Percentiles rank a stretch among this genome's conserved stretches.
These are phyloP conservation scores for Venusia cambrica DNA, from an alignment of 2,888 invertebrate species.

Conservation along the genomic window DNA sequence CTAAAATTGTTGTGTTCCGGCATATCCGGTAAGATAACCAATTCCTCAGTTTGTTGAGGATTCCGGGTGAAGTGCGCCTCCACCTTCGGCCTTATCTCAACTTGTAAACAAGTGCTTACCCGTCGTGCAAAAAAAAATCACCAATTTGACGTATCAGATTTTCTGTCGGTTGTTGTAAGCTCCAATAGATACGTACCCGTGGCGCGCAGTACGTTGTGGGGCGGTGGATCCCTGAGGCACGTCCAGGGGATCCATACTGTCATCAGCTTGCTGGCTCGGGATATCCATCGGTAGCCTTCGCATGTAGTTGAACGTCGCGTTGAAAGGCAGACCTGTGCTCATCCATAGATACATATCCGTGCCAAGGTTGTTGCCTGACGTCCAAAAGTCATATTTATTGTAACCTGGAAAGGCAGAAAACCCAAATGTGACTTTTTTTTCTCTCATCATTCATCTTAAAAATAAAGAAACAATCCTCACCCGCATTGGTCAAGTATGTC, in stretches of 20 bases:
- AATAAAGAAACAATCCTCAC: slow-evolving; percentile 50
- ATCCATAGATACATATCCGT: slow-evolving; percentile 95
- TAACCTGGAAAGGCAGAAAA: slow-evolving; percentile 71
- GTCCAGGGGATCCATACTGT: slow-evolving; percentile 83
- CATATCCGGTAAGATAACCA: too few species aligned
- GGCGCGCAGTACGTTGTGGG: slow-evolving; percentile 88
- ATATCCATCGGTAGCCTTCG: slow-evolving; percentile 76
- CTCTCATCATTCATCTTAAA: slow-evolving; percentile 17
- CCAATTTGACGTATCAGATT: too few species aligned
- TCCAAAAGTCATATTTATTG: slow-evolving; percentile 93
- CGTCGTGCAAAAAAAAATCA: too few species aligned
- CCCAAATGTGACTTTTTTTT: too few species aligned
- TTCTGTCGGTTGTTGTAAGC: too few species aligned
- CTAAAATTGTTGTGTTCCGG: too few species aligned
- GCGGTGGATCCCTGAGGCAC: slow-evolving; percentile 87
- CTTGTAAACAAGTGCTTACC: too few species aligned
- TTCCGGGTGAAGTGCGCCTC: too few species aligned
- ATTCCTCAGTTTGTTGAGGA: too few species aligned
- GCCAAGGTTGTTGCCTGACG: slow-evolving; percentile 92
- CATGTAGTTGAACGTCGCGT: slow-evolving; percentile 94
- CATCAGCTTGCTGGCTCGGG: slow-evolving; percentile 76
- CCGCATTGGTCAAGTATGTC: slow-evolving; percentile 90
- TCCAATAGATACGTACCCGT: slow-evolving; percentile 78
- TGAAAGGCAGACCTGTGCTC: slow-evolving; percentile 93
- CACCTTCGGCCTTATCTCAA: too few species aligned